These are phyloP conservation scores for Rhynchonycteris naso DNA, from an alignment of 2,797 vertebrate species.

Conservation along the genomic window DNA sequence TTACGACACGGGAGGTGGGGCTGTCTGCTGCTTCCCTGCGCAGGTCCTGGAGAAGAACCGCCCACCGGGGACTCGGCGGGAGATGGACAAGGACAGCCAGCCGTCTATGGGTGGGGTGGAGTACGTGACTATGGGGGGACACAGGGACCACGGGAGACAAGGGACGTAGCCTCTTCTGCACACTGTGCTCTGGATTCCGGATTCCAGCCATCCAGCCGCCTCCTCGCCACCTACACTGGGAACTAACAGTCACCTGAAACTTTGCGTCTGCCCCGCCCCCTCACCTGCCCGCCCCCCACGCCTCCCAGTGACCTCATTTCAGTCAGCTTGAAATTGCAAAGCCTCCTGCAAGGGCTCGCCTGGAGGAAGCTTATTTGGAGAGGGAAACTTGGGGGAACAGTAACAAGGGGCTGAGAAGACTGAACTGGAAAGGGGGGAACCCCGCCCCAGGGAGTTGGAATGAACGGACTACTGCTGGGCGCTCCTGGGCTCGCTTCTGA, in stretches of 20 bases:
- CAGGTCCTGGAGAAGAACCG: not conserved
- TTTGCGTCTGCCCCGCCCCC: not conserved
- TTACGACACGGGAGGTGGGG: rapidly evolving
- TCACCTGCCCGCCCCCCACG: too few species aligned
- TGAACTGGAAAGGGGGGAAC: not conserved
- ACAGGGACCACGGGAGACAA: not conserved
- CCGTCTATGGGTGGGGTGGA: not conserved
- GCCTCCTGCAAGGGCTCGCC: not conserved
- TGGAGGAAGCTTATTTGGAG: not conserved
- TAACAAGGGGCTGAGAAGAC: not conserved
- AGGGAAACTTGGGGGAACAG: not conserved
- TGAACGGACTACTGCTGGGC: not conserved
- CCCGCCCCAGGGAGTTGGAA: too few species aligned
- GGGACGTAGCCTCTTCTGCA: not conserved
- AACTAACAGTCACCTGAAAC: not conserved
- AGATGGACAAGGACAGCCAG: not conserved
- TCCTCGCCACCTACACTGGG: not conserved
- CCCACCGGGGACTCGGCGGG: not conserved
- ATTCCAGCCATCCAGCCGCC: not conserved
- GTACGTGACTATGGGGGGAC: not conserved
- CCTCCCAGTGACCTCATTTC: not conserved
- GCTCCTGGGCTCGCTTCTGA: too few species aligned
- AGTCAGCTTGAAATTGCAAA: not conserved
- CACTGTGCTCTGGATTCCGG: not conserved
- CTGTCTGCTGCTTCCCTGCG: too few species aligned